These are phyloP conservation scores for Philopedon plagiatum DNA, from an alignment of 2,888 invertebrate genomes.

Conservation along the genomic window DNA sequence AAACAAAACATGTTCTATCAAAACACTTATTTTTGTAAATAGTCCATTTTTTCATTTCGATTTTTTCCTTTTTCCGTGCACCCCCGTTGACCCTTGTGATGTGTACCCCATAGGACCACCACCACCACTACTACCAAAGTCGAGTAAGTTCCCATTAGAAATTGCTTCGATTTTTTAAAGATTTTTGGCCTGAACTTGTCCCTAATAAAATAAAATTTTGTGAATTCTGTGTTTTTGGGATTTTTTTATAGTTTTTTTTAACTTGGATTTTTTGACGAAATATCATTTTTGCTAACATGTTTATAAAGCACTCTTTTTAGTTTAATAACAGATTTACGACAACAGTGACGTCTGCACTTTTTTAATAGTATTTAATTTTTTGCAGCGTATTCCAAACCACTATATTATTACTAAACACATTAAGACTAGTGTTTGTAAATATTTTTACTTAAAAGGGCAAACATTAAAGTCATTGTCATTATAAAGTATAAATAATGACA, in stretches of 20 bases:
- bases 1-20: not conserved
- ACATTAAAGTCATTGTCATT: too few species aligned
- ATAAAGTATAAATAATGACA: too few species aligned
- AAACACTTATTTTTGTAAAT: slow-evolving; percentile 47
- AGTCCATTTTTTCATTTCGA: slow-evolving; percentile 59
- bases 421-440: too few species aligned
- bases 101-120: slow-evolving; percentile 62
- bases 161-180: slow-evolving; percentile 35
- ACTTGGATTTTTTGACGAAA: slow-evolving; percentile 6
- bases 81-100: slow-evolving; percentile 58
- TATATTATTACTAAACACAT: not conserved
- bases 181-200: slow-evolving; percentile 29
- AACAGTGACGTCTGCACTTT: too few species aligned
- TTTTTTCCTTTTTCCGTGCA: slow-evolving; percentile 60
- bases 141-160: slow-evolving; percentile 64
- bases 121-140: slow-evolving; percentile 65
- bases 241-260: slow-evolving; percentile 33
- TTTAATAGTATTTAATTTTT: too few species aligned
- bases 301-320: not conserved
- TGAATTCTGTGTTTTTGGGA: slow-evolving; percentile 10
- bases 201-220: slow-evolving; percentile 21
- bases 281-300: slow-evolving; percentile 10
- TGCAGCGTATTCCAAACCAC: not conserved
- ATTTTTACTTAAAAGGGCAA: too few species aligned
- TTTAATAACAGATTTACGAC: not conserved